phyloP scores from a whole-genome alignment of 1,140 invertebrate genomes.

The Zophobas morio region DNA sequence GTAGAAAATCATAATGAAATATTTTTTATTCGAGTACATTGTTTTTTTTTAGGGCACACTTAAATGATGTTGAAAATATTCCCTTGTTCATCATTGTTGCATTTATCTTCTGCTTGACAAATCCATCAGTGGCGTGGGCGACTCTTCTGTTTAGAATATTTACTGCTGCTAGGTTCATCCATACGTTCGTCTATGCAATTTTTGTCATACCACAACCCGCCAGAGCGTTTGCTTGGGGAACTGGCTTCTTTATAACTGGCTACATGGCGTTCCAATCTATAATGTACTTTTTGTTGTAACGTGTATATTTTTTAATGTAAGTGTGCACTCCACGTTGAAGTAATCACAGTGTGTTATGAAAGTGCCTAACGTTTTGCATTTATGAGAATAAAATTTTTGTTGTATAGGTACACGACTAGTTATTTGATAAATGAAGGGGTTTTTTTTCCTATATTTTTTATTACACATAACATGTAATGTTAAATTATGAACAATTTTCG shows the following conservation, averaged over 20 bases:
- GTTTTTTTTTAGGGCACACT: conserved; percentile 73
- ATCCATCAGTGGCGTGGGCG: conserved; percentile 71
- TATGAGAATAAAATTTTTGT: too few species aligned
- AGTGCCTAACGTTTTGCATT: too few species aligned
- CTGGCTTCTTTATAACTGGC: conserved; percentile 66
- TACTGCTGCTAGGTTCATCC: conserved; percentile 72
- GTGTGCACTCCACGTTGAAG: too few species aligned
- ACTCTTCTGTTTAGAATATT: conserved; percentile 74
- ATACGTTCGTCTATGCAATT: conserved; percentile 78
- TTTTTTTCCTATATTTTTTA: too few species aligned
- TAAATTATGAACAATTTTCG: too few species aligned
- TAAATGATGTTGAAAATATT: conserved; percentile 85
- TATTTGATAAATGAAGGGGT: too few species aligned
- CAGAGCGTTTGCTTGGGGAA: conserved; percentile 69
- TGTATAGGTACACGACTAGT: too few species aligned
- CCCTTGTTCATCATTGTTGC: conserved; percentile 76
- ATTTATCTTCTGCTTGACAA: conserved; percentile 75
- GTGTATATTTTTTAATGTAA: too few species aligned
- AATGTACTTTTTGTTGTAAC: conserved; percentile 45
- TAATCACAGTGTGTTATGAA: too few species aligned
- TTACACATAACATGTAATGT: too few species aligned
- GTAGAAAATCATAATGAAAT: conserved; percentile 54
- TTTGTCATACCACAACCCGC: conserved; percentile 72
- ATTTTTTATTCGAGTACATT: neutral
- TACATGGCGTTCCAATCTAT: conserved; percentile 67